Base-by-base conservation (phyloP, 2,113 vertebrate genomes). In the Ovibos moschatus region DNA sequence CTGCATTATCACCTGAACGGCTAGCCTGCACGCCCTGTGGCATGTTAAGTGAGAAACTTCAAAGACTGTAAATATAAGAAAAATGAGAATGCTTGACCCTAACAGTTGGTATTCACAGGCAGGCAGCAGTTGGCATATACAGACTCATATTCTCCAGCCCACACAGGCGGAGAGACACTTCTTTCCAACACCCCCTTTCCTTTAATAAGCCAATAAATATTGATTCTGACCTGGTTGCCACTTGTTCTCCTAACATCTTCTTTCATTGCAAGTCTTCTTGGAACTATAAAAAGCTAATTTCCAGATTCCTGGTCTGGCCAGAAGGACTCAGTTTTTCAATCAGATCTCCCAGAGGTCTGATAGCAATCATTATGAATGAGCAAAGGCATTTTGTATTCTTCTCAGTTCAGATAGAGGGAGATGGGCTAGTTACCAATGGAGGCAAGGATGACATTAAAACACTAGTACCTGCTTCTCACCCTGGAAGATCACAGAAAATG, bases 161-260 rank as follows among this genome's bases (percentile, higher is more conserved):
- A 88, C 97, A 97, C 79, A 74, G 8, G 12, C 33, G 23, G 91
- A 88, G 58, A 96, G 30, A 91, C 51, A 16, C 93, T 95, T 51
- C 79, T 93, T 96, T 87, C 94, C 91, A 79, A 53, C 91, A 92
- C 53, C 91, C 50, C 86, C 55, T 87, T 92, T 95, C 88, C 89
- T 93, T 98, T 98, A 98, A 97, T 98, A 98, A 98, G 96, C 96
- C 98, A 98, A 98, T 98, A 98, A 98, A 97, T 98, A 98, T 98
- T 98, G 98, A 98, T 98, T 98, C 95, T 96, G 98, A 98, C 98
- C 98, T 92, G 89, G 93, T 82, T 93, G 95, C 95, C 96, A 97
- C 96, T 97, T 95, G 84, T 96, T 98, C 95, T 91, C 74, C 93
- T 94, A 96, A 94, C 67, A 91, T 97, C 96, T 95, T 96, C 97